These are phyloP conservation scores for Araneus ventricosus DNA, from an alignment of 1,140 invertebrate genomes.

Conservation along the genomic window DNA sequence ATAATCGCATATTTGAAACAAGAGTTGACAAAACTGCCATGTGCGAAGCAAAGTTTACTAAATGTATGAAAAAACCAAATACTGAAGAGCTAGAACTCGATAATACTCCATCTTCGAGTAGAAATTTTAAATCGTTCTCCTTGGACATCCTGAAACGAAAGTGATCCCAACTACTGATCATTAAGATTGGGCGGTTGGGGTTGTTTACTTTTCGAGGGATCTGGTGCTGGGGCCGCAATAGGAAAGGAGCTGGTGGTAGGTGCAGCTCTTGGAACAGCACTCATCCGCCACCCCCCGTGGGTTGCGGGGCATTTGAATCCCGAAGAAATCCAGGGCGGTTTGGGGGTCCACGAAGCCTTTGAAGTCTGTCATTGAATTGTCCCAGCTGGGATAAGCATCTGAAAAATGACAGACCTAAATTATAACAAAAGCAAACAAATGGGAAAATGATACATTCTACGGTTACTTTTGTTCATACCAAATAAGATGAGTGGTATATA, in stretches of 20 bases:
- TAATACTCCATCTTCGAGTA: neutral
- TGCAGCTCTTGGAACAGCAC: conserved; percentile 81
- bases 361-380: conserved; percentile 27
- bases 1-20: neutral
- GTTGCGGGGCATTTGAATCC: conserved; percentile 41
- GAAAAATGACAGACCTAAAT: neutral
- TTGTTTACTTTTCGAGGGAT: conserved; percentile 15
- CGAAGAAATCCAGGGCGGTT: conserved; percentile 51
- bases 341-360: conserved; percentile 56
- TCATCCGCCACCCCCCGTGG: conserved; percentile 81
- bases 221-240: conserved; percentile 79
- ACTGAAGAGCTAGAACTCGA: neutral
- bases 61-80: neutral
- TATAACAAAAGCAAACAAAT: too few relatives aligned
- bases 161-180: conserved; percentile 57
- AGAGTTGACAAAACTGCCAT: too few relatives aligned
- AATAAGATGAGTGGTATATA: too few relatives aligned
- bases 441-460: too few relatives aligned
- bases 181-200: neutral
- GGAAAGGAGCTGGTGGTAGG: conserved; percentile 79
- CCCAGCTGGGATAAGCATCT: conserved; percentile 8
- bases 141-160: neutral
- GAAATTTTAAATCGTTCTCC: neutral
- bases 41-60: neutral
- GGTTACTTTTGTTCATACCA: too few relatives aligned